phyloP scores from a whole-genome alignment of 2,797 vertebrate species.

The Tympanoctomys barrerae region DNA sequence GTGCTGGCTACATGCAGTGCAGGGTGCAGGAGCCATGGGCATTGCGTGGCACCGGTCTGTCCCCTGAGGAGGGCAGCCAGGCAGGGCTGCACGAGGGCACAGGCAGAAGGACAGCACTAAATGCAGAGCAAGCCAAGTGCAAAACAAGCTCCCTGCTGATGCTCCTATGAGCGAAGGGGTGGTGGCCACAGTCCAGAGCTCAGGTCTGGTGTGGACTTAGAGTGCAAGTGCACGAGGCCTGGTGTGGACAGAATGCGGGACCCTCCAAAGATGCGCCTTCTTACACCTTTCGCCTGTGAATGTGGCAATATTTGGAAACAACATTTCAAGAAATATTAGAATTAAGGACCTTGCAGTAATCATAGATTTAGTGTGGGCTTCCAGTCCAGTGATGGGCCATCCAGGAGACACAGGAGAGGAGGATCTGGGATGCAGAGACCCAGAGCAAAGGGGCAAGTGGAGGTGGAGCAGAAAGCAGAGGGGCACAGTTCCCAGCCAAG shows the following conservation, averaged over 20 bases:
- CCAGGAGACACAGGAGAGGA: background rate
- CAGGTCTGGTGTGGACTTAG: fast-evolving
- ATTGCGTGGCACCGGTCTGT: fast-evolving
- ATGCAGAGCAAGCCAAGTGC: background rate
- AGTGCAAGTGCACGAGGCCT: too few relatives aligned
- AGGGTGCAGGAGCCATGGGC: background rate
- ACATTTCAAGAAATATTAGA: background rate
- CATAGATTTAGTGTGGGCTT: background rate
- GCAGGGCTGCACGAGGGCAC: fast-evolving
- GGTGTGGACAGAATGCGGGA: too few relatives aligned
- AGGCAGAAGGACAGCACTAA: background rate
- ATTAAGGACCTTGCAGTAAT: background rate
- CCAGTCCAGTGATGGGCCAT: too few relatives aligned
- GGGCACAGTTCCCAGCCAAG: background rate
- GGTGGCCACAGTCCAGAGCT: background rate
- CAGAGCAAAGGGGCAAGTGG: background rate
- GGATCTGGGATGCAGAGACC: background rate
- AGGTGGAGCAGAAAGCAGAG: background rate
- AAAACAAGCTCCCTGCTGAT: background rate
- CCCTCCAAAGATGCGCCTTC: background rate
- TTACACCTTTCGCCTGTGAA: too few relatives aligned
- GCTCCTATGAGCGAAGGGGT: fast-evolving
- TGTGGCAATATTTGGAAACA: background rate
- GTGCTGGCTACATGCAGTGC: background rate
- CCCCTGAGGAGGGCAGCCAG: background rate